Percentiles rank a stretch among this genome's conserved stretches.
Evolutionary conservation across 53 echinoderm and acorn worm species (phyloP).

Genomic region (Apostichopus leukothele): DNA sequence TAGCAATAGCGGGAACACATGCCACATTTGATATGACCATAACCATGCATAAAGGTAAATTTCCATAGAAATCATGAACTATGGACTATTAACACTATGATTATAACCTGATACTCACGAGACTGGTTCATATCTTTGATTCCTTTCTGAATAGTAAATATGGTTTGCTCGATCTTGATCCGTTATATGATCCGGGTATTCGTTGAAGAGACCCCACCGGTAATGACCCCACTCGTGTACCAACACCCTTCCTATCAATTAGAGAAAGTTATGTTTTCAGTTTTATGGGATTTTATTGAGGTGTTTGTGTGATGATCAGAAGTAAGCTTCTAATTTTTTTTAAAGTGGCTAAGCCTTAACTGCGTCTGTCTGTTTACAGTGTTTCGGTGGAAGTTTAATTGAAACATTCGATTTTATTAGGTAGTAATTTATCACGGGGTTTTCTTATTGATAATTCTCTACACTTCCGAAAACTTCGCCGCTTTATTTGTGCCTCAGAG

Average conservation of each 20-base stretch:
- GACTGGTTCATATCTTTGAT: constrained; percentile 15
- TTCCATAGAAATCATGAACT: neutral
- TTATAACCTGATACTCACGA: neutral
- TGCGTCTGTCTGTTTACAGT: neutral
- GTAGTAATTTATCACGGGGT: neutral
- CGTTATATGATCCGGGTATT: neutral
- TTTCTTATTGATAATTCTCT: too few relatives aligned
- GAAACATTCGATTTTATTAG: neutral
- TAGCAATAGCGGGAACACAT: too few relatives aligned
- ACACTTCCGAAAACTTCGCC: too few relatives aligned
- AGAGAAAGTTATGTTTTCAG: neutral
- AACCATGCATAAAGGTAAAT: neutral
- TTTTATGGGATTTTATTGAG: too few relatives aligned
- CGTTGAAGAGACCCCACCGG: constrained; percentile 17
- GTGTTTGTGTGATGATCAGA: neutral
- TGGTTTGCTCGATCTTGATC: neutral
- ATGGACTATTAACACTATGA: too few relatives aligned
- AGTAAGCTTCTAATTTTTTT: neutral
- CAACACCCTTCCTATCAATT: neutral
- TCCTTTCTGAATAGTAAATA: constrained; percentile 1
- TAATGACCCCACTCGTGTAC: constrained; percentile 28
- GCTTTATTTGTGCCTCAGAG: too few relatives aligned
- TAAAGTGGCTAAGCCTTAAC: neutral
- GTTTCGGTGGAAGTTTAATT: neutral
- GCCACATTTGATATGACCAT: too few relatives aligned